These are phyloP conservation scores for Drosophila tani DNA, from an alignment of 1,140 invertebrate species.

Conservation along the genomic window DNA sequence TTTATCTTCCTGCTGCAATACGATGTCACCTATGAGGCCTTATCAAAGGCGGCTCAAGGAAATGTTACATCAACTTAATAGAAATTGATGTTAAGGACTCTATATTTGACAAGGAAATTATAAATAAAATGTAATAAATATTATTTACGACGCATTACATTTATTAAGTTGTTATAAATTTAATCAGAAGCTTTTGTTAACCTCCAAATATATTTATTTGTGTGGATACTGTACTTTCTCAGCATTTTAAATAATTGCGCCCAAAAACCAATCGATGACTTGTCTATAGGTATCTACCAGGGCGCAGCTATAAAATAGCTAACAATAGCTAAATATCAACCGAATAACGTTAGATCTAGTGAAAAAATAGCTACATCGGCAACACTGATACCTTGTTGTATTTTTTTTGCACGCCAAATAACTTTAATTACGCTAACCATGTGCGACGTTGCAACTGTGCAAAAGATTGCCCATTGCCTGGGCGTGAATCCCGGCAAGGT, in stretches of 20 bases:
- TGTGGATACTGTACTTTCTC: neutral
- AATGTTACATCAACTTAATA: slow-evolving; percentile 10
- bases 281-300: neutral
- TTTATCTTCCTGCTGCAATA: slow-evolving; percentile 81
- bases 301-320: too few relatives aligned
- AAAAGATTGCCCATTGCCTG: slow-evolving; percentile 79
- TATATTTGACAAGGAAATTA: neutral
- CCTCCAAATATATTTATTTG: neutral
- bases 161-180: too few relatives aligned
- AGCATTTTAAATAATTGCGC: neutral
- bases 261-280: neutral
- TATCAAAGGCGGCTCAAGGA: slow-evolving; percentile 31
- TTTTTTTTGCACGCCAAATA: slow-evolving; percentile 29
- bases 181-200: neutral
- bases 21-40: slow-evolving; percentile 73
- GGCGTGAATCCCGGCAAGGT: slow-evolving; percentile 67
- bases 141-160: too few relatives aligned
- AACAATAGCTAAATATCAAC: too few relatives aligned
- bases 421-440: slow-evolving; percentile 44
- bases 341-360: too few relatives aligned
- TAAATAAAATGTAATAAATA: neutral
- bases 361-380: neutral
- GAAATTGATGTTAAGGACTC: too few relatives aligned
- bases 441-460: slow-evolving; percentile 78
- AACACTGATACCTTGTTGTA: slow-evolving; percentile 6